Conservation (phyloP, 2,113 vertebrate species). For the Alaudala cheleensis region DNA sequence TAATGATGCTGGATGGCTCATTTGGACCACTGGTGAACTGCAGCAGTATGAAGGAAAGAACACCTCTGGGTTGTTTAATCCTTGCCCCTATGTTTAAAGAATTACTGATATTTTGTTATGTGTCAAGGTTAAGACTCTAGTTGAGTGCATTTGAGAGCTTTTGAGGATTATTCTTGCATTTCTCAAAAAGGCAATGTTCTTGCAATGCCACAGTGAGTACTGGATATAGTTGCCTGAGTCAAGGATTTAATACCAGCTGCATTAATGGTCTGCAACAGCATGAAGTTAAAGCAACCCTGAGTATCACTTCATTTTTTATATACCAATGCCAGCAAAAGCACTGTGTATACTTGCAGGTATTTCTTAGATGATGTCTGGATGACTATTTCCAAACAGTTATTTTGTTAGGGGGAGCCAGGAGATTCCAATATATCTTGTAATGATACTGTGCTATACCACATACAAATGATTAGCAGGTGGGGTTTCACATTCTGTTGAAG, state of each 20-base stretch:
- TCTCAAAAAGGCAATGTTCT: neutral
- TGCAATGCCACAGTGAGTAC: neutral
- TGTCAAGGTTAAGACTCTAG: neutral
- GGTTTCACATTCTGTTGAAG: neutral
- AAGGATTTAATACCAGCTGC: neutral
- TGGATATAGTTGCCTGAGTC: neutral
- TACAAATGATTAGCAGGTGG: rapidly evolving
- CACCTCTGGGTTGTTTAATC: neutral
- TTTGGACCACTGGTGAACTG: neutral
- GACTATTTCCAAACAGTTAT: neutral
- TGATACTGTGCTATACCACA: neutral
- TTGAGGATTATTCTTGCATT: neutral
- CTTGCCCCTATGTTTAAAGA: neutral
- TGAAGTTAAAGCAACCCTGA: neutral
- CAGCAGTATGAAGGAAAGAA: neutral
- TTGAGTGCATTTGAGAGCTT: neutral
- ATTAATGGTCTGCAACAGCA: neutral
- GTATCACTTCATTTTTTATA: neutral
- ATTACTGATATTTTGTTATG: neutral
- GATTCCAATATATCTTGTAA: neutral
- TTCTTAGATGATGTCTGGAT: neutral
- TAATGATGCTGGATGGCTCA: neutral
- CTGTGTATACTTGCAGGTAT: neutral
- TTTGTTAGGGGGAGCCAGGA: neutral
- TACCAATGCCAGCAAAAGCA: neutral